phyloP scores from a whole-genome alignment of 1,140 invertebrate species.

The Danaus melanippus region DNA sequence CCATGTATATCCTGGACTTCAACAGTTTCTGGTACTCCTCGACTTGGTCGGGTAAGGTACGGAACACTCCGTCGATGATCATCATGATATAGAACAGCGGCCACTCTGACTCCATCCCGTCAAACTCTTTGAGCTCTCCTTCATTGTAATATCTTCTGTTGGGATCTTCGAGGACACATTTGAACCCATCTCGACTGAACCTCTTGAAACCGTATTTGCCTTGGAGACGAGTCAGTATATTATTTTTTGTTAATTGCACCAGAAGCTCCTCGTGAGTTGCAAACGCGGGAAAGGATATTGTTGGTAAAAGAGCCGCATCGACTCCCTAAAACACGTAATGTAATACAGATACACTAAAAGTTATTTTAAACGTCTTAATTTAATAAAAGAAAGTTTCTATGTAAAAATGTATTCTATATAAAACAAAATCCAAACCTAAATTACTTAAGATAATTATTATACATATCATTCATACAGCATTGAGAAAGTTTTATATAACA shows the following conservation, averaged over 20 bases:
- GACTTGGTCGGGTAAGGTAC: constrained; percentile 90
- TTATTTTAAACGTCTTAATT: too few relatives aligned
- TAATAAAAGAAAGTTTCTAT: too few relatives aligned
- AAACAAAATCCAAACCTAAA: too few relatives aligned
- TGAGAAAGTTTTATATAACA: too few relatives aligned
- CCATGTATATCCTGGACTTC: constrained; percentile 82
- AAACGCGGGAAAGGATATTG: constrained; percentile 97
- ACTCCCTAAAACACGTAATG: constrained; percentile 76
- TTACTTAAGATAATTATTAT: too few relatives aligned
- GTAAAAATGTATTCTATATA: too few relatives aligned
- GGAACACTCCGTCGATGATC: constrained; percentile 96
- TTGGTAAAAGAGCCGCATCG: constrained; percentile 91
- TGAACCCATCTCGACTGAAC: constrained; percentile 96
- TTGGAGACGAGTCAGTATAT: constrained; percentile 88
- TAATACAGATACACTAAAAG: too few relatives aligned
- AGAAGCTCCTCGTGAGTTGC: constrained; percentile 95
- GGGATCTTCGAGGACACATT: constrained; percentile 89
- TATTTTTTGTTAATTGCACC: constrained; percentile 89
- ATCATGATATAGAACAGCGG: constrained; percentile 96
- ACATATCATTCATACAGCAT: too few relatives aligned
- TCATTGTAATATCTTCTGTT: constrained; percentile 79
- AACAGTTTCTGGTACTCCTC: constrained; percentile 92
- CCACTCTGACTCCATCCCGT: constrained; percentile 98
- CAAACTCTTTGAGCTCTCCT: constrained; percentile 89
- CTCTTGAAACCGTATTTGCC: constrained; percentile 95